phyloP scores from a whole-genome alignment of 2,113 vertebrate species.

The Mystacornis crossleyi region DNA sequence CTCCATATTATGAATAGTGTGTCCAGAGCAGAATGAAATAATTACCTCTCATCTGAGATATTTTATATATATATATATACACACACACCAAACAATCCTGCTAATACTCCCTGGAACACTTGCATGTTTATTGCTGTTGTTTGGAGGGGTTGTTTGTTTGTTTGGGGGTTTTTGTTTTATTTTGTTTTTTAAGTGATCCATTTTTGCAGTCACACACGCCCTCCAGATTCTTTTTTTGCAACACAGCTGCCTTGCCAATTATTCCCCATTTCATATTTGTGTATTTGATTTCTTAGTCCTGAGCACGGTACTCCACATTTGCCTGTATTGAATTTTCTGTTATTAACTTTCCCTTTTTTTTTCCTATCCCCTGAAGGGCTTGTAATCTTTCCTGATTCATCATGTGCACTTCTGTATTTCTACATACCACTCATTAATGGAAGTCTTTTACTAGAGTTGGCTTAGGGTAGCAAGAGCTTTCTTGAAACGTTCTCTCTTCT shows the following conservation, averaged over 20 bases:
- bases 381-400: not conserved
- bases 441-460: not conserved
- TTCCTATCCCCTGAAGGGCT: not conserved
- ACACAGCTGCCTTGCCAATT: not conserved
- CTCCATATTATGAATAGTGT: fast-evolving
- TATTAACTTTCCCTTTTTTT: not conserved
- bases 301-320: not conserved
- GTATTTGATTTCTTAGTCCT: constrained; percentile 35
- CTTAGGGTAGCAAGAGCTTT: not conserved
- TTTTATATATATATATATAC: no score
- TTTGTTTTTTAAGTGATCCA: not conserved
- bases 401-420: not conserved
- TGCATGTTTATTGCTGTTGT: not conserved
- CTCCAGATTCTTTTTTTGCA: constrained; percentile 6
- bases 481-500: not conserved
- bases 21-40: not conserved
- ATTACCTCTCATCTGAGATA: not conserved
- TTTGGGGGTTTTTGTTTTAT: not conserved
- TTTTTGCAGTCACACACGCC: not conserved
- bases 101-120: not conserved
- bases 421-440: not conserved
- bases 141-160: not conserved
- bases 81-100: not conserved
- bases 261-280: constrained; percentile 4
- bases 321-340: constrained; percentile 14